Evolutionary conservation across 1,140 invertebrate genomes (phyloP).

Genomic region (Anastatus disparis): DNA sequence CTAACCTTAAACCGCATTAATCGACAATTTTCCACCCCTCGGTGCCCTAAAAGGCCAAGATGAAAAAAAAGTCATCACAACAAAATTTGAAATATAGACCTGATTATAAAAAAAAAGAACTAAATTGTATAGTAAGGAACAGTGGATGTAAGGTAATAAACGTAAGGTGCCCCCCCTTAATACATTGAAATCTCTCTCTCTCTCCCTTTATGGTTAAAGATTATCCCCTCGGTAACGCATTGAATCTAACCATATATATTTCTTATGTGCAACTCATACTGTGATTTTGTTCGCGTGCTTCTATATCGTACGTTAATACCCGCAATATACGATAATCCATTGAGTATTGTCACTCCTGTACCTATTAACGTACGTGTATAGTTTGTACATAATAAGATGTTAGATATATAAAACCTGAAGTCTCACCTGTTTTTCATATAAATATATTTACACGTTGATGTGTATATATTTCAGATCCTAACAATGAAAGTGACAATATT

Average conservation of each 20-base stretch:
- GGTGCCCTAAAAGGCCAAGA: no score
- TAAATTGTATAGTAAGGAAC: not conserved
- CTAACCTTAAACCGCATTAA: conserved; percentile 20
- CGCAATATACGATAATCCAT: conserved; percentile 25
- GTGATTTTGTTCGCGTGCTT: conserved; percentile 31
- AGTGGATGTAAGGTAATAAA: not conserved
- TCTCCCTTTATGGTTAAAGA: no score
- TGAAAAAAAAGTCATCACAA: no score
- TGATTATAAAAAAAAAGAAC: no score
- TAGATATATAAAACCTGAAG: not conserved
- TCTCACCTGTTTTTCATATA: conserved; percentile 19
- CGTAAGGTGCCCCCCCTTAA: not conserved
- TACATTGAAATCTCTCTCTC: no score
- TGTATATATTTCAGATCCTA: no score
- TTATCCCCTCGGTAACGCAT: conserved; percentile 17
- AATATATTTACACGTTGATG: no score
- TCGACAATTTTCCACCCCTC: conserved; percentile 12
- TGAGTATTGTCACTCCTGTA: no score
- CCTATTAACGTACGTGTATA: not conserved
- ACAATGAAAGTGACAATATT: no score
- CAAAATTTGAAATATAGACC: no score
- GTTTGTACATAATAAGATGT: not conserved
- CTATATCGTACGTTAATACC: conserved; percentile 1
- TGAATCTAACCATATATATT: not conserved
- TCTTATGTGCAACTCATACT: conserved; percentile 9